Conservation (phyloP, 2,797 vertebrate genomes). For the Spinus olivaceus region DNA sequence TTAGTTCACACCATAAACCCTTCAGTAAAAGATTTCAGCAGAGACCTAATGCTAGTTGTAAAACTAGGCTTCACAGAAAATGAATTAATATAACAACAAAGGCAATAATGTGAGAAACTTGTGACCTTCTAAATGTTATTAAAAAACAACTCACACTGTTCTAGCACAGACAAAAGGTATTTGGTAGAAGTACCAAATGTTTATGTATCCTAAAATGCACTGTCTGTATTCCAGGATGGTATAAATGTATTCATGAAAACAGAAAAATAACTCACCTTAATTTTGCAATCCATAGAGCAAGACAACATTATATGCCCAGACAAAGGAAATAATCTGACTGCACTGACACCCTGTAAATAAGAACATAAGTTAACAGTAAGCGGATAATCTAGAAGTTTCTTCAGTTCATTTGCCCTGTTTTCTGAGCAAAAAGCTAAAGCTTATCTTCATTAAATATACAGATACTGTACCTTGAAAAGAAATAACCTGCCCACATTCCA, state of each 20-base stretch:
- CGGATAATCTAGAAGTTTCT: not conserved
- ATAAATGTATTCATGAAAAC: not conserved
- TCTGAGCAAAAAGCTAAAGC: not conserved
- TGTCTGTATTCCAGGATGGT: not conserved
- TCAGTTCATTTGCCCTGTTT: not conserved
- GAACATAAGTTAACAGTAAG: not conserved
- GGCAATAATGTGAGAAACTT: not conserved
- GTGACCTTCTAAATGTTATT: not conserved
- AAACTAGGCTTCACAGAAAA: not conserved
- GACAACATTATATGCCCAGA: conserved; percentile 95
- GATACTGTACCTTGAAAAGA: not conserved
- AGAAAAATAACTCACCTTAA: conserved; percentile 84
- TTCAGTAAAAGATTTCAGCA: not conserved
- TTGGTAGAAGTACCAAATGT: not conserved
- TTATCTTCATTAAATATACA: not conserved
- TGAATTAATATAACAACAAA: not conserved
- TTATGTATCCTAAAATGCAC: not conserved
- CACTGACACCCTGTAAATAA: conserved; percentile 90
- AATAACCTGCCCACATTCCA: not conserved
- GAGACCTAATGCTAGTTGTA: not conserved
- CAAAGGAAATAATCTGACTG: conserved; percentile 89
- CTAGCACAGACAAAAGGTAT: not conserved
- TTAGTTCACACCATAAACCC: not conserved
- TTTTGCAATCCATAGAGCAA: conserved; percentile 97
- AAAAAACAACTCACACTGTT: not conserved